A percentile compares a stretch with the other conserved stretches of the same genome.
These are phyloP conservation scores for Regulus satrapa DNA, from an alignment of 2,113 vertebrate species.

Conservation along the genomic window DNA sequence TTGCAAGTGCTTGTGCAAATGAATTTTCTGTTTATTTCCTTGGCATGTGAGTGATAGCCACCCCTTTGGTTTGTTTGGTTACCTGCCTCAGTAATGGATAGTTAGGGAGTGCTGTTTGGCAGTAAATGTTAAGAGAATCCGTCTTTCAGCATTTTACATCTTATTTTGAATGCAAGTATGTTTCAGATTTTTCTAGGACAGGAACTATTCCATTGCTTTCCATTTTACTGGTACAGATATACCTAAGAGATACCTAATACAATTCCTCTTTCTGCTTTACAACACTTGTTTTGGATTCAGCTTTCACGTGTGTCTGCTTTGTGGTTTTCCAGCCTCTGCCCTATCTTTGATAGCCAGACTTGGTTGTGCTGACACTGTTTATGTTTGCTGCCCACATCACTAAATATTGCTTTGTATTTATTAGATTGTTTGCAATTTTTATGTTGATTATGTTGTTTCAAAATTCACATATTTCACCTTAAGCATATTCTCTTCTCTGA, in stretches of 20 bases:
- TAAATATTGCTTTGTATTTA: neutral
- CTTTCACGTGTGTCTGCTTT: accelerated
- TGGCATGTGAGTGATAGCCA: neutral
- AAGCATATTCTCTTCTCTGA: neutral
- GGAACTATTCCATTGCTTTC: neutral
- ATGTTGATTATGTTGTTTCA: neutral
- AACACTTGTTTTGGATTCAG: neutral
- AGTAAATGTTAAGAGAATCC: neutral
- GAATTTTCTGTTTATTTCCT: neutral
- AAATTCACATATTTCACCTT: neutral
- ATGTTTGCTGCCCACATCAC: neutral
- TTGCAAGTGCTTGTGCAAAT: neutral
- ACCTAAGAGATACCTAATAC: neutral
- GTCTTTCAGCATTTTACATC: neutral
- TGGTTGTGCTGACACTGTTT: neutral
- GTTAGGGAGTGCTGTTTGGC: neutral
- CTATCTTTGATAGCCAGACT: neutral
- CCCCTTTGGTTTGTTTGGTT: neutral
- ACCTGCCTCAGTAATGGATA: neutral
- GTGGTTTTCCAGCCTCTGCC: neutral
- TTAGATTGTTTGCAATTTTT: neutral
- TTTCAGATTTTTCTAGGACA: neutral
- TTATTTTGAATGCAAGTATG: neutral
- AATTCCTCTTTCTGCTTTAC: neutral
- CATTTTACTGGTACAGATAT: neutral